Base-by-base conservation (phyloP, 1,140 invertebrate genomes). In the Anastrepha ludens region DNA sequence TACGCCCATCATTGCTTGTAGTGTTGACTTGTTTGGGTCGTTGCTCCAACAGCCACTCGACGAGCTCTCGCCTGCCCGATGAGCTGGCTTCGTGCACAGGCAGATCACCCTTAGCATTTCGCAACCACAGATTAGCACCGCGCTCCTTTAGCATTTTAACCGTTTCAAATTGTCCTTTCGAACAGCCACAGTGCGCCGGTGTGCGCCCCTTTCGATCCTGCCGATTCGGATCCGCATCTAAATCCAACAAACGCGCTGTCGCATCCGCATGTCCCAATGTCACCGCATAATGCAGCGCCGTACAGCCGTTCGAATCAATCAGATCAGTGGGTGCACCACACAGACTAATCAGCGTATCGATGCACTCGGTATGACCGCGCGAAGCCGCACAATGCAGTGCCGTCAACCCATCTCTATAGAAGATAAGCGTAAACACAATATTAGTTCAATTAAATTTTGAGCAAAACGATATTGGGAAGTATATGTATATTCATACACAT, bases 301-400 rank as follows among this genome's bases (percentile, higher is more conserved):
- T 98, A 92, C 98, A 99, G 1, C 98, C 98, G 91, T 98, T 98
- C 15, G 96, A 96, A 92, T 99, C 98, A 1, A 95, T 95, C 6
- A 96, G 95, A 92, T 99, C 97, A 0, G 98, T 96, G 15, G 97
- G 96, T 2, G 97, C 96, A 1, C 97, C 97, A 90, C 98, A 98
- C 0, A 98, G 94, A n/a, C 96, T 97, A 0, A 99, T 95, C 50
- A 99, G 94, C 3, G 96, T 97, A 89, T 99, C 98, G 50, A 99
- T 94, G 91, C 98, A 99, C 90, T 98, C 97, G 0, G 96, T 96
- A 92, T 99, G 98, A 4, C 99, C 99, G 88, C 98, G 94, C 17
- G 98, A 98, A 0, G 98, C 98, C 0, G 98, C 98, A 94, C 98
- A 99, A 92, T 99, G 99, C 20, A 99, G 93, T 0, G 98, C 98